phyloP scores from a whole-genome alignment of 2,888 invertebrate species.

The Pilophorus perplexus region DNA sequence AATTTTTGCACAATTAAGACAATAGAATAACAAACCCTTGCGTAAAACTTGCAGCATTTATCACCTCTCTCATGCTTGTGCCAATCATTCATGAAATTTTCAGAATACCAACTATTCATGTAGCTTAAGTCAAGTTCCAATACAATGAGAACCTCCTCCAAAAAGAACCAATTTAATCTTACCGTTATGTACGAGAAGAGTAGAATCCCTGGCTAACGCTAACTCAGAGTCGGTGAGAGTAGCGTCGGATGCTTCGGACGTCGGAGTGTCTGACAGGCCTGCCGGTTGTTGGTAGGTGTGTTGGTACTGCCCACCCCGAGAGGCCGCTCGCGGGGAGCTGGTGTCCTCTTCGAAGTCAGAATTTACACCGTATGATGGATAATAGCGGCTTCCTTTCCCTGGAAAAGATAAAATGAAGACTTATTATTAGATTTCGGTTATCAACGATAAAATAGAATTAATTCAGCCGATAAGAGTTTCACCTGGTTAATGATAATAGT shows the following conservation, averaged over 20 bases:
- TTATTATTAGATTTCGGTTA: no score
- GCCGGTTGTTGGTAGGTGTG: constrained; percentile 58
- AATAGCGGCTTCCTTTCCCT: constrained; percentile 77
- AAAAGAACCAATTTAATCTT: constrained; percentile 53
- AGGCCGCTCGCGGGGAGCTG: constrained; percentile 54
- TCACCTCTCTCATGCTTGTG: no score
- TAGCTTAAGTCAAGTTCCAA: no score
- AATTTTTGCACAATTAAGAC: no score
- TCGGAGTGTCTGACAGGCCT: constrained; percentile 74
- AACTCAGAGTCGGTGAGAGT: constrained; percentile 80
- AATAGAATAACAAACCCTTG: no score
- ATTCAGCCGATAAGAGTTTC: no score
- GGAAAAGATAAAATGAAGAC: constrained; percentile 51
- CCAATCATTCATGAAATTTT: no score
- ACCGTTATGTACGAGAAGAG: constrained; percentile 82
- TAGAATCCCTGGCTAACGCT: constrained; percentile 76
- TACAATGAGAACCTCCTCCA: no score
- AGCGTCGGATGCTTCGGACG: constrained; percentile 79
- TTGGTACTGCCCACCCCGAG: constrained; percentile 52
- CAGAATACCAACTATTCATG: no score
- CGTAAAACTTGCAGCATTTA: no score
- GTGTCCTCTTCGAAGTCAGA: constrained; percentile 68
- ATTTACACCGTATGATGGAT: constrained; percentile 76
- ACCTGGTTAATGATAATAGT: no score
- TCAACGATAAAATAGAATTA: no score